Evolutionary conservation across 2,113 vertebrate genomes (phyloP).

Genomic region (Haemorhous mexicanus): DNA sequence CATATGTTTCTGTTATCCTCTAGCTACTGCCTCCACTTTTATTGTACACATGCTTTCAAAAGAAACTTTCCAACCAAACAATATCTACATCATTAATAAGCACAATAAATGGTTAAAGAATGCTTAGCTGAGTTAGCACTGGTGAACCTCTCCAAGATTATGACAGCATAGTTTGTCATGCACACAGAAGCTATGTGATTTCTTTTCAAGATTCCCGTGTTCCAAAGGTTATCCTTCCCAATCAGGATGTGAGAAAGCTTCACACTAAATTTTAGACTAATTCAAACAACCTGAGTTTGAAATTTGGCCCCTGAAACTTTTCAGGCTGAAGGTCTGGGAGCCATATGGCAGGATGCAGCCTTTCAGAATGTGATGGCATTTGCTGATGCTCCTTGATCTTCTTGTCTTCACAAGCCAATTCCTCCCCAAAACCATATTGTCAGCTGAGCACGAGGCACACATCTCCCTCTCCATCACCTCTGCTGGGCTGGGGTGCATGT

Average conservation of each 20-base stretch:
- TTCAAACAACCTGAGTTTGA: slow-evolving; percentile 33
- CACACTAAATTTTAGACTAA: slow-evolving; percentile 51
- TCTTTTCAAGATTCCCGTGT: not conserved
- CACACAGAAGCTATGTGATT: not conserved
- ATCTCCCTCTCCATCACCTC: slow-evolving; percentile 9
- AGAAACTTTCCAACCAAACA: not conserved
- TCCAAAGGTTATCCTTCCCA: slow-evolving; percentile 6
- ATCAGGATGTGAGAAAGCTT: slow-evolving; percentile 54
- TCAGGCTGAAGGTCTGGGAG: slow-evolving; percentile 30
- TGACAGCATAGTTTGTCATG: slow-evolving; percentile 16
- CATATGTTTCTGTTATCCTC: not conserved
- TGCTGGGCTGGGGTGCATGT: not conserved
- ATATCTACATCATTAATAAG: not conserved
- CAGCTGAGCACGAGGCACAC: not conserved
- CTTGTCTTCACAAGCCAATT: slow-evolving; percentile 38
- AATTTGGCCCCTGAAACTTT: slow-evolving; percentile 10
- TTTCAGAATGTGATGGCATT: slow-evolving; percentile 17
- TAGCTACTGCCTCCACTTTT: not conserved
- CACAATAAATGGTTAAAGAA: not conserved
- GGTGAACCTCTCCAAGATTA: not conserved
- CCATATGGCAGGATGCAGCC: slow-evolving; percentile 69
- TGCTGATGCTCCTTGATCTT: slow-evolving; percentile 43
- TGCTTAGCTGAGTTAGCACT: not conserved
- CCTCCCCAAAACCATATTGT: not conserved
- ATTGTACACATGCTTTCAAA: not conserved